A percentile compares a stretch with the other conserved stretches of the same genome.
phyloP scores from a whole-genome alignment of 2,113 vertebrate species.

The Crypturellus undulatus region DNA sequence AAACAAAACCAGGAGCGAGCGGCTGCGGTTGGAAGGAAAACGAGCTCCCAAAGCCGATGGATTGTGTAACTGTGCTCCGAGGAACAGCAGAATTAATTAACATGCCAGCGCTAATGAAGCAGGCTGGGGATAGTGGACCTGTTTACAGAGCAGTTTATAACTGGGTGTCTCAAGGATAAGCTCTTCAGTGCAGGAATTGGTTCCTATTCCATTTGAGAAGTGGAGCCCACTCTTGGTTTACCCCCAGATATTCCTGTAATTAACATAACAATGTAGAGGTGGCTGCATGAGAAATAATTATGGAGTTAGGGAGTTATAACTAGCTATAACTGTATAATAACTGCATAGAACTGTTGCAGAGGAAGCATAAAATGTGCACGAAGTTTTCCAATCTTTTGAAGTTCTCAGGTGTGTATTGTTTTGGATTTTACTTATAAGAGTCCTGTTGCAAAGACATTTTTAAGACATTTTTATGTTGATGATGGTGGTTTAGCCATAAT shows the following conservation, averaged over 20 bases:
- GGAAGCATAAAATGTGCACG: not conserved
- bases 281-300: not conserved
- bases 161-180: not conserved
- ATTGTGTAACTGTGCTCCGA: not conserved
- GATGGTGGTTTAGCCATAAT: not conserved
- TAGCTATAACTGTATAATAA: not conserved
- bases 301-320: not conserved
- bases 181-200: not conserved
- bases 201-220: not conserved
- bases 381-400: not conserved
- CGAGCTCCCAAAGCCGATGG: not conserved
- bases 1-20: not conserved
- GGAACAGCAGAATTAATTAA: not conserved
- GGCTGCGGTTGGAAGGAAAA: not conserved
- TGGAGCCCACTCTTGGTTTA: not conserved
- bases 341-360: not conserved
- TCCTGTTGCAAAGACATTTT: not conserved
- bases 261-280: not conserved
- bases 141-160: not conserved
- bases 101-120: not conserved
- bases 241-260: not conserved
- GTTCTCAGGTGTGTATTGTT: not conserved
- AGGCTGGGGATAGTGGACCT: not conserved
- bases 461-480: not conserved
- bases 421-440: not conserved